Base-by-base conservation (phyloP, 2,113 vertebrate genomes). In the Equus quagga region DNA sequence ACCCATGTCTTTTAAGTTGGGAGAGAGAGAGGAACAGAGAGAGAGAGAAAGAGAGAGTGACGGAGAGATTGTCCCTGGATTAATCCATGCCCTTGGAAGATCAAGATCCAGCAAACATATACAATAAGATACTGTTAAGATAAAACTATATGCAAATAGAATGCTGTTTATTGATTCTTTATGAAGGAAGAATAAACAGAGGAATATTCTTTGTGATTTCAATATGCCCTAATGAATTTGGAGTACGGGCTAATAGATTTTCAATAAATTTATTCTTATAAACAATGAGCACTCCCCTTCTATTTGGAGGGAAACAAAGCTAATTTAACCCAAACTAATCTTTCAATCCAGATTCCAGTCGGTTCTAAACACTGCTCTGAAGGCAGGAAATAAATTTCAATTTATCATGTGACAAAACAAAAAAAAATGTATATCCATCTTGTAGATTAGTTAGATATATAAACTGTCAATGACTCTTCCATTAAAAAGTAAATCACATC, bases 321-420 rank as follows among this genome's bases (percentile, higher is more conserved):
- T 88, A 72, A 73, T 79, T 69, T 91, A 89, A 7, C 54, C 41
- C 14, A 78, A 98, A 89, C 26, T 19, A 0, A 89, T 51, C 33
- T 96, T 95, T 97, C 73, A 92, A 64, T 97, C 41, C 54, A 49
- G 46, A 46, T 80, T 92, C 11, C 10, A 69, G 23, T 91, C 81
- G 76, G 11, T 81, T 80, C 49, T 56, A 70, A 94, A 91, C 73
- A 49, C 41, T 24, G 83, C 28, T 94, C 78, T 8, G 0, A 33
- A 80, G 31, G 19, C 41, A 18, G 2, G 23, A 76, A 28, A 91
- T 78, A 85, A 91, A 65, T 91, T 81, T 85, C 49, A 8, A 67
- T 95, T 93, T 97, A 89, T 82, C 64, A 24, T 92, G 21, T 78
- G 26, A 62, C 21, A 94, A 78, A 96, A 92, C 3, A 60, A 7